phyloP scores from a whole-genome alignment of 2,797 vertebrate genomes.

The Loris lydekkerianus region DNA sequence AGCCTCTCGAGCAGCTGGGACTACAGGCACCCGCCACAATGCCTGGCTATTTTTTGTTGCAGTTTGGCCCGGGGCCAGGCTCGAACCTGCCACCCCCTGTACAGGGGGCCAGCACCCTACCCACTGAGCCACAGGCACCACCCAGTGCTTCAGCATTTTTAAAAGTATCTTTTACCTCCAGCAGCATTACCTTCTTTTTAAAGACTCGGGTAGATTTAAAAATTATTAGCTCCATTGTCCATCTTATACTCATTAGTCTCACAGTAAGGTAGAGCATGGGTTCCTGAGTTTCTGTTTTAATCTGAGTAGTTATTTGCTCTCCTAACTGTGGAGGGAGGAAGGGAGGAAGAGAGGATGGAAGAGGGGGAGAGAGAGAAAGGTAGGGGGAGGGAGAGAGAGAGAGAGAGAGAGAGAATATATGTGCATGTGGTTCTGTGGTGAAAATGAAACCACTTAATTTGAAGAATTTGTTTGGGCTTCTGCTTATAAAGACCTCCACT shows the following conservation, averaged over 20 bases:
- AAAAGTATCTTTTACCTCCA: not conserved
- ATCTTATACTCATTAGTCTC: not conserved
- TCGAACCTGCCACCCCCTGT: no score
- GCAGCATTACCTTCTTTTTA: not conserved
- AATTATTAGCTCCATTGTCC: not conserved
- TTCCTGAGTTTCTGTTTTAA: conserved; percentile 26
- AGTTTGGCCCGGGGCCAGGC: no score
- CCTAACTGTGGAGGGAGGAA: not conserved
- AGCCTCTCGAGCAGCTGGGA: no score
- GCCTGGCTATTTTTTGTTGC: no score
- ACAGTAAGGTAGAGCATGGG: not conserved
- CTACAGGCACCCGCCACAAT: no score
- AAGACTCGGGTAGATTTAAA: not conserved
- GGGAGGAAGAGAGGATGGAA: no score
- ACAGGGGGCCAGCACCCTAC: no score
- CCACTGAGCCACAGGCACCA: no score
- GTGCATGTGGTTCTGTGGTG: not conserved
- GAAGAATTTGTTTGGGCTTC: conserved; percentile 31
- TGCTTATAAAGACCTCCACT: conserved; percentile 18
- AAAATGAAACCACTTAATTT: conserved; percentile 45
- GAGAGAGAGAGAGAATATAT: not conserved
- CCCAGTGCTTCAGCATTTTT: not conserved
- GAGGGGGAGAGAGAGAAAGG: no score
- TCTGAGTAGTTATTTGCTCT: not conserved
- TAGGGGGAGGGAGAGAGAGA: no score